Conservation (phyloP, 2,113 vertebrate species). For the Calonectris borealis region DNA sequence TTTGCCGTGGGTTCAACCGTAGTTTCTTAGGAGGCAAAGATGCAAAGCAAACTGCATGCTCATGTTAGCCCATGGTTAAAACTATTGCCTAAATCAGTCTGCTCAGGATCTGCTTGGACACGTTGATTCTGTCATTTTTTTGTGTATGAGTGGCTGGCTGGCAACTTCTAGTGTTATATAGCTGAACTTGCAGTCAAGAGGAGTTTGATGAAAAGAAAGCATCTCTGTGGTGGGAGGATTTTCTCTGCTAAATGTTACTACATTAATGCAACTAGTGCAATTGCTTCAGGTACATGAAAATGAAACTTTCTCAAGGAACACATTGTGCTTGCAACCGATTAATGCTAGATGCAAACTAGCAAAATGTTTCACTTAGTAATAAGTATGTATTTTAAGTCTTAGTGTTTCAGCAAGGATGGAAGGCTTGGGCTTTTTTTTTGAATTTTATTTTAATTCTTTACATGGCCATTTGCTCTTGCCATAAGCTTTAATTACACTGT, state of each 20-base stretch:
- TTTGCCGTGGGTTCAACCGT: accelerated
- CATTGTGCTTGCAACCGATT: accelerated
- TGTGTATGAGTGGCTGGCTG: neutral
- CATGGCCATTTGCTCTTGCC: neutral
- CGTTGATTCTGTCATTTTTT: neutral
- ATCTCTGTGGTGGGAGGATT: neutral
- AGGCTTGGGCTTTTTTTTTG: neutral
- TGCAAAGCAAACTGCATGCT: neutral
- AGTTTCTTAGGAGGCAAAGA: neutral
- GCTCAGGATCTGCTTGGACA: neutral
- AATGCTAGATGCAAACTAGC: neutral
- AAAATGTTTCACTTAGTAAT: neutral
- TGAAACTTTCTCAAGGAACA: neutral
- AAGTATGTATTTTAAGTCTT: neutral
- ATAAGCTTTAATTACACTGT: neutral
- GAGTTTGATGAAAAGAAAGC: neutral
- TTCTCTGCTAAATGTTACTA: neutral
- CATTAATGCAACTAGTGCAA: neutral
- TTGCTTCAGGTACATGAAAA: neutral
- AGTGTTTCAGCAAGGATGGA: neutral
- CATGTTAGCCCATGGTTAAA: neutral
- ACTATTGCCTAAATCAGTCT: neutral
- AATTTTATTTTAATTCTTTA: neutral
- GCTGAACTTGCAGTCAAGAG: neutral
- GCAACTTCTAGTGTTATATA: neutral